Percentiles rank a stretch among this genome's conserved stretches.
These are phyloP conservation scores for Thaumetopoea pityocampa DNA, from an alignment of 1,140 invertebrate genomes.

Conservation along the genomic window DNA sequence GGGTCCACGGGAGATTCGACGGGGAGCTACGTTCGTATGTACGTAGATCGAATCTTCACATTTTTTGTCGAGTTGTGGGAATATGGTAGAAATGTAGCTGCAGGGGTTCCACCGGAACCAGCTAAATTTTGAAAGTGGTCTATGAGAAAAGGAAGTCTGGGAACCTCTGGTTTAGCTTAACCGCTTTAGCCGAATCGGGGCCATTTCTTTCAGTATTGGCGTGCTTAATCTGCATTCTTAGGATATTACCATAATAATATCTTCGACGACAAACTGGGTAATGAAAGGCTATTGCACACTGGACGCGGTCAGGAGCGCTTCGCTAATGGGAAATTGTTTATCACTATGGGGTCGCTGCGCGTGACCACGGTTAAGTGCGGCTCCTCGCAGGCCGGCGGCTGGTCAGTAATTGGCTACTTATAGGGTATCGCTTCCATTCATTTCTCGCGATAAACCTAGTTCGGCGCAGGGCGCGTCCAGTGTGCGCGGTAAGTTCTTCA, in stretches of 20 bases:
- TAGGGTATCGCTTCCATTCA: constrained; percentile 65
- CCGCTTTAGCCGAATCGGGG: constrained; percentile 31
- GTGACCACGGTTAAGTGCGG: constrained; percentile 51
- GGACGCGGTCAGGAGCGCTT: constrained; percentile 33
- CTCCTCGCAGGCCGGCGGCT: constrained; percentile 43
- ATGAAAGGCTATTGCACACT: constrained; percentile 55
- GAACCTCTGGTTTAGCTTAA: too few relatives aligned
- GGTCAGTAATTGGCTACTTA: constrained; percentile 58
- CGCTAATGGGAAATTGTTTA: constrained; percentile 65
- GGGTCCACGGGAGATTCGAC: too few relatives aligned
- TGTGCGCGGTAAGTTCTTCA: constrained; percentile 26
- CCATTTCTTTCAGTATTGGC: constrained; percentile 45
- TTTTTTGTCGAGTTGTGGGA: too few relatives aligned
- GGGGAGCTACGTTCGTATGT: too few relatives aligned
- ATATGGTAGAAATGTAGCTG: too few relatives aligned
- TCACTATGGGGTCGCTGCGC: constrained; percentile 52
- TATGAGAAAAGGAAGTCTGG: too few relatives aligned
- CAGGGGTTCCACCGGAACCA: too few relatives aligned
- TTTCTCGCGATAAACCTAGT: constrained; percentile 52
- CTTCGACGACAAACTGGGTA: constrained; percentile 52
- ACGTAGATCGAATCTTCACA: too few relatives aligned
- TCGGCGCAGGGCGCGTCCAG: constrained; percentile 30
- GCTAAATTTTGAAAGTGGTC: too few relatives aligned
- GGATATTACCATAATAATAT: constrained; percentile 63
- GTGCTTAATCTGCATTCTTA: constrained; percentile 57